A percentile compares a stretch with the other conserved stretches of the same genome.
Evolutionary conservation across 2,888 invertebrate genomes (phyloP).

Genomic region (Xanthia togata): DNA sequence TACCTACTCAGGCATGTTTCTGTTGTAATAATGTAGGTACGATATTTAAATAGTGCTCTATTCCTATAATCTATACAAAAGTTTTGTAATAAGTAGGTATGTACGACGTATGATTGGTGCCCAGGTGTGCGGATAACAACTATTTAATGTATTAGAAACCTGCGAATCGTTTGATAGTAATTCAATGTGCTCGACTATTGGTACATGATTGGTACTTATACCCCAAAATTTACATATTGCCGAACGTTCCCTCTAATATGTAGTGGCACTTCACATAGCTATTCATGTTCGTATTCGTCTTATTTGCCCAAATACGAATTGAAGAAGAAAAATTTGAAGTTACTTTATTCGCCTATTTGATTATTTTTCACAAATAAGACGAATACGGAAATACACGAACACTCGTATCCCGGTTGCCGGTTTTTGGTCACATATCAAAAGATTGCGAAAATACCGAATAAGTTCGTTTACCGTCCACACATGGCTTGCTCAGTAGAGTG

Average conservation of each 20-base stretch:
- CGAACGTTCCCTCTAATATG: not conserved
- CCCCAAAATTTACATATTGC: conserved; percentile 2
- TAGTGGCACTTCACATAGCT: too few relatives aligned
- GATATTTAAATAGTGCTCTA: conserved; percentile 25
- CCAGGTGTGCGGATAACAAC: conserved; percentile 20
- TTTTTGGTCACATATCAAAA: too few relatives aligned
- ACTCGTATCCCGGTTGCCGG: too few relatives aligned
- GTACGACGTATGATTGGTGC: not conserved
- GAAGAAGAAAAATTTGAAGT: too few relatives aligned
- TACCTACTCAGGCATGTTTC: not conserved
- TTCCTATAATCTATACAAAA: conserved; percentile 6
- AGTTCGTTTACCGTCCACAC: too few relatives aligned
- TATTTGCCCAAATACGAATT: too few relatives aligned
- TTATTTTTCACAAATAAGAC: too few relatives aligned
- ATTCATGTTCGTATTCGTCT: too few relatives aligned
- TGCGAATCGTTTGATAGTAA: conserved; percentile 20
- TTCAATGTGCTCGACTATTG: conserved; percentile 11
- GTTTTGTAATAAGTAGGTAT: not conserved
- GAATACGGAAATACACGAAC: too few relatives aligned
- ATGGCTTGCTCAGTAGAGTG: too few relatives aligned
- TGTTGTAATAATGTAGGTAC: not conserved
- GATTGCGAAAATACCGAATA: too few relatives aligned
- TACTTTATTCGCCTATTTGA: too few relatives aligned
- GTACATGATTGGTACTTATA: not conserved
- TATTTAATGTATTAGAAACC: conserved; percentile 24